Base-by-base conservation (phyloP, 2,797 vertebrate genomes). In the Pipistrellus pygmaeus region DNA sequence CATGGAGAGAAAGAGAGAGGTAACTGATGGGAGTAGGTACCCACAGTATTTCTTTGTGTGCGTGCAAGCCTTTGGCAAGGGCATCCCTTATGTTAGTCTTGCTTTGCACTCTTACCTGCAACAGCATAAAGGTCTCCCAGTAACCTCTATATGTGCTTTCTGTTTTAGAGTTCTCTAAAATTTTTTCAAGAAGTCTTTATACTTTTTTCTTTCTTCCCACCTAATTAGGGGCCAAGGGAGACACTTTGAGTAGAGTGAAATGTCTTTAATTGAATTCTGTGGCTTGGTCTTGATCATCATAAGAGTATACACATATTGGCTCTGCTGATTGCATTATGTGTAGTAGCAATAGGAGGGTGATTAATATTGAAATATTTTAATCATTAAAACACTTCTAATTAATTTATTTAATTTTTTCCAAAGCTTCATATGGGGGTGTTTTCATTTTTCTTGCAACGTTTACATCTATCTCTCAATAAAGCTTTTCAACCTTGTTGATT, bases 321-420 rank as follows among this genome's bases (percentile, higher is more conserved):
- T 97, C 60, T 96, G 93, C 96, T 97, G 97, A 97, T 97, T 97
- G n/a, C 97, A 97, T 97, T 97, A 96, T 94, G 96, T 96, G 92
- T 81, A 69, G 68, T 93, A 97, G 96, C 97, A 95, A 93, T 96
- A 94, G 97, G 96, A 96, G 96, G 95, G 96, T 96, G 96, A 96
- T 97, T 96, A 93, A 95, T 96, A 96, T 96, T 96, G 90, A 96
- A 96, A 97, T 91, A 76, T 85, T 95, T 92, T 94, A 95, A 97
- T 97, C 95, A 96, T 94, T 97, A 94, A 93, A 96, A 85, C 76
- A 90, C 35, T 38, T 68, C 88, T 94, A 97, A 97, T 95, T 96
- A 96, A 93, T 80, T 93, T 96, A 96, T 95, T 96, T 97, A 94
- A 92, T 93, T 94, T 97, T 96, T 88, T 69, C 55, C 44, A 81